Evolutionary conservation across 2,888 invertebrate genomes (phyloP).

Genomic region (Polietes domitor): DNA sequence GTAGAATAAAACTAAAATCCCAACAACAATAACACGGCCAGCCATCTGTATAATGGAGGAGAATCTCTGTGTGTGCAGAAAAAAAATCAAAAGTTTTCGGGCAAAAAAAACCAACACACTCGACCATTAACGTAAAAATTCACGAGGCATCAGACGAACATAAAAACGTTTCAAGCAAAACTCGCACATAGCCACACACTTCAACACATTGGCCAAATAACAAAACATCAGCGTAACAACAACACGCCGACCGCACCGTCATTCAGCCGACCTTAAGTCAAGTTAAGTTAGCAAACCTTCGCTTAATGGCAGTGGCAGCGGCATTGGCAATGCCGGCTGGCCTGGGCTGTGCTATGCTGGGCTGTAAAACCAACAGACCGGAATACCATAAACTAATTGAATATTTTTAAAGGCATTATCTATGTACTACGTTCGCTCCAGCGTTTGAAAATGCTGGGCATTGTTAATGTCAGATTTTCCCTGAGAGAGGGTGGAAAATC

Average conservation of each 20-base stretch:
- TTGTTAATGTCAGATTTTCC: background rate
- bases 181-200: background rate
- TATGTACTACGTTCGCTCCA: background rate
- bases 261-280: background rate
- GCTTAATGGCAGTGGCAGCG: background rate
- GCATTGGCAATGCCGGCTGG: background rate
- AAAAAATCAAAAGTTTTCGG: background rate
- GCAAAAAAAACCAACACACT: background rate
- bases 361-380: slow-evolving; percentile 32
- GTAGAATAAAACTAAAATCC: background rate
- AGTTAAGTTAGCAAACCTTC: background rate
- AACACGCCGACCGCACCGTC: background rate
- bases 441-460: background rate
- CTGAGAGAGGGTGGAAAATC: background rate
- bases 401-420: slow-evolving; percentile 48
- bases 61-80: too few species aligned
- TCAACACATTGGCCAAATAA: slow-evolving; percentile 12
- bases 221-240: background rate
- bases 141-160: slow-evolving; percentile 19
- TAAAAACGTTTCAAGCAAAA: slow-evolving; percentile 9
- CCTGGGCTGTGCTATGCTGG: background rate
- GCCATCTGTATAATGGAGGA: background rate
- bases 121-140: slow-evolving; percentile 15
- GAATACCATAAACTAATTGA: slow-evolving; percentile 52
- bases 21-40: background rate